These are phyloP conservation scores for Poeciliopsis presidionis DNA, from an alignment of 2,797 vertebrate species.

Conservation along the genomic window DNA sequence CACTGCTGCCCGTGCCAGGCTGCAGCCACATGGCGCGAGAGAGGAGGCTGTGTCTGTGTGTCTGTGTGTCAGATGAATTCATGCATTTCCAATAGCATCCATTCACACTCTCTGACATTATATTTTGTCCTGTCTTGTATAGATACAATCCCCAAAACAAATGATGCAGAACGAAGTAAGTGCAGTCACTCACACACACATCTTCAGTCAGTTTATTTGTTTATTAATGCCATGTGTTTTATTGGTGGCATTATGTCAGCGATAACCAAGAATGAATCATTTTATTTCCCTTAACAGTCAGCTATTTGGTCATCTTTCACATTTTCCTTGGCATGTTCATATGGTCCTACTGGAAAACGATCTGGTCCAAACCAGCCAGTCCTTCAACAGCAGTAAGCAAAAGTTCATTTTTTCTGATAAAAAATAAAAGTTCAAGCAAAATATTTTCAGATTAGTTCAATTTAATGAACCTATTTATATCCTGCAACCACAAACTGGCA, in stretches of 20 bases:
- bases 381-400: slow-evolving; percentile 90
- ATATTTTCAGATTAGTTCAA: background rate
- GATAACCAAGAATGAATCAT: background rate
- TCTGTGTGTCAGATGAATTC: slow-evolving; percentile 35
- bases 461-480: background rate
- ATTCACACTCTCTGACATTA: slow-evolving; percentile 31
- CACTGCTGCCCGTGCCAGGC: slow-evolving; percentile 80
- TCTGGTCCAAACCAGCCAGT: slow-evolving; percentile 87
- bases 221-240: background rate
- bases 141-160: slow-evolving; percentile 87
- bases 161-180: slow-evolving; percentile 91
- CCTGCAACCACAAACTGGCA: background rate
- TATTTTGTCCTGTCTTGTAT: slow-evolving; percentile 44
- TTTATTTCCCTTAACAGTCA: slow-evolving; percentile 81
- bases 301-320: slow-evolving; percentile 96
- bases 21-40: slow-evolving; percentile 65
- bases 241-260: background rate
- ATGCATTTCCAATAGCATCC: slow-evolving; percentile 25
- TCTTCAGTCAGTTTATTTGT: background rate
- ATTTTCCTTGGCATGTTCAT: slow-evolving; percentile 92
- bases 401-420: background rate
- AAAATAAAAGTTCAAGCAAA: background rate
- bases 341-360: slow-evolving; percentile 98
- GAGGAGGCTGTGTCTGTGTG: slow-evolving; percentile 30
- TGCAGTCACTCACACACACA: background rate